Conservation (phyloP, 37 sponge, comb jelly and placozoan genomes). For the Haliclona indistincta region DNA sequence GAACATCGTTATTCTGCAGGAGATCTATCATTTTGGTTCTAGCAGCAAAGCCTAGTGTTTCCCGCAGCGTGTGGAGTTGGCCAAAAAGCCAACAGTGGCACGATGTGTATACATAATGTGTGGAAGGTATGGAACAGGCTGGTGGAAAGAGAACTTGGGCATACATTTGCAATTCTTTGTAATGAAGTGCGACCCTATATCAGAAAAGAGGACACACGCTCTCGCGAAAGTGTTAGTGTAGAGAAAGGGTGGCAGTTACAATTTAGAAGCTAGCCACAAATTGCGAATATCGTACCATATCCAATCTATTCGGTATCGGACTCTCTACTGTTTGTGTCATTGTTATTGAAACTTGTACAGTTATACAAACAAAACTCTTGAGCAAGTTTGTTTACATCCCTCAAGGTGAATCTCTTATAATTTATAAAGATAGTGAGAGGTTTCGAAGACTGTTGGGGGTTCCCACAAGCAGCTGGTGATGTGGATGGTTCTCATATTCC, state of each 20-base stretch:
- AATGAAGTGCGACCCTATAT: slow-evolving; percentile 5
- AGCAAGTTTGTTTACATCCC: slow-evolving; percentile 13
- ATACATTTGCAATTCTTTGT: too few species aligned
- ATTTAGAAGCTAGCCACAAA: slow-evolving; percentile 50
- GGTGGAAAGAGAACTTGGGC: too few species aligned
- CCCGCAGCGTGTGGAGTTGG: too few species aligned
- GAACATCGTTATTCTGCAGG: too few species aligned
- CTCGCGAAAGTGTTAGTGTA: slow-evolving; percentile 14
- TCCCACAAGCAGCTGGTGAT: slow-evolving; percentile 36
- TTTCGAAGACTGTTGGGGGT: slow-evolving; percentile 22
- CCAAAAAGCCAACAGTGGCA: too few species aligned
- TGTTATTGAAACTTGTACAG: slow-evolving; percentile 26
- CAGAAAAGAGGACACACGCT: not conserved
- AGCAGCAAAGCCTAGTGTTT: too few species aligned
- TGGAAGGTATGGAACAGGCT: too few species aligned
- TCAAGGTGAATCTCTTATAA: not conserved
- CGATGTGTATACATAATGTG: too few species aligned
- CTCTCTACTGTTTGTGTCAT: slow-evolving; percentile 34
- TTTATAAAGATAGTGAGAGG: slow-evolving; percentile 24
- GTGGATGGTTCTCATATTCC: slow-evolving; percentile 51
- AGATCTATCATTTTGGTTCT: too few species aligned
- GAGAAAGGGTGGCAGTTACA: slow-evolving; percentile 44
- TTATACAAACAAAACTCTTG: slow-evolving; percentile 15
- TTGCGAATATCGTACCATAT: slow-evolving; percentile 39
- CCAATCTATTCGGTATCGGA: slow-evolving; percentile 37